Base-by-base conservation (phyloP, 2,797 vertebrate species). In the Taenioides sp. region DNA sequence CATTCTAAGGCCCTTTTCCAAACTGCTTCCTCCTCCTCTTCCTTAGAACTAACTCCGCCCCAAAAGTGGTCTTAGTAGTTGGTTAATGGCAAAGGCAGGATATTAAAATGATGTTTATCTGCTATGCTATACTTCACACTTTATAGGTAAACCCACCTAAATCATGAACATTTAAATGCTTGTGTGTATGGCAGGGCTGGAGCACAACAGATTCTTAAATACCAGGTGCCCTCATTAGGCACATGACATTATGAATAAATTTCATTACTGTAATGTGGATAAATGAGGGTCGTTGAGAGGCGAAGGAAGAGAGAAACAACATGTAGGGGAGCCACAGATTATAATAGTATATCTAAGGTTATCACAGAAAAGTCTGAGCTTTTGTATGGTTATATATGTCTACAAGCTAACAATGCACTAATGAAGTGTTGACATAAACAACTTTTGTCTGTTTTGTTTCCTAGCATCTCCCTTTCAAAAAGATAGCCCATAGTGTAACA, bases 401-500 rank as follows among this genome's bases (percentile, higher is more conserved):
- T 25, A 58, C 11, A 25, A 25, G 14, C 55, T 2, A 23, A 25
- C 25, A 11, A 25, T 58, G 12, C 22, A 22, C 11, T 12, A 5
- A 58, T 20, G 14, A 22, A 57, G 0, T 57, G 10, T 28, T 60
- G 18, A 18, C 27, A 7, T 59, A 60, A 34, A 20, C 28, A 43
- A 12, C 43, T 22, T 43, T 14, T 43, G 5, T 40, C 11, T 69
- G 1, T 70, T 27, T 28, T 17, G 60, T 17, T 75, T 9, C 22
- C 91, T 47, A 99, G 98, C 96, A 94, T 94, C 96, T 99, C 90
- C 97, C 96, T 67, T 99, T 99, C 93, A 94, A 95, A 93, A 99
- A 98, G 95, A 99, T 99, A 87, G 96, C 95, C 82, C 98, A 99
- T 93, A 98, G 94, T 94, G 97, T 99, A 94, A 99, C 98, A 74